Evolutionary conservation across 2,113 vertebrate species (phyloP).

Genomic region (Varanus salvator): DNA sequence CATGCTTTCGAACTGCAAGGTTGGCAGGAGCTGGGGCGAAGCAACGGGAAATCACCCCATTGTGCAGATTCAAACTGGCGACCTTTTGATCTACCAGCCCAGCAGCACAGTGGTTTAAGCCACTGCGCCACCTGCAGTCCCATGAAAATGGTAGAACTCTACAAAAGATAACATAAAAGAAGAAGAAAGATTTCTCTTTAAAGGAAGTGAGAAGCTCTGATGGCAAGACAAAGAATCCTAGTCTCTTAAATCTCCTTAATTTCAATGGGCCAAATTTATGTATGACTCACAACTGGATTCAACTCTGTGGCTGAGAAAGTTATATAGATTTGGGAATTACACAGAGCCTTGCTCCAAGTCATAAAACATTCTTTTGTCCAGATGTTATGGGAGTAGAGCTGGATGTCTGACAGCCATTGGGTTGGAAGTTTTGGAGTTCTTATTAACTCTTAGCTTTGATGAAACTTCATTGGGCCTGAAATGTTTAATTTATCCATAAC

Average conservation of each 20-base stretch:
- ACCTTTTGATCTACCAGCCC: no score
- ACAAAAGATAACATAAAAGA: background rate
- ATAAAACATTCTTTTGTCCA: background rate
- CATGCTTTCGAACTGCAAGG: no score
- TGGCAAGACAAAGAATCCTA: background rate
- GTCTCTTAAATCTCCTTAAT: no score
- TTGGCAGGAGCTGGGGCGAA: no score
- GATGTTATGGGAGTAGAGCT: background rate
- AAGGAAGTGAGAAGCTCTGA: no score
- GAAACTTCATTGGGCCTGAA: background rate
- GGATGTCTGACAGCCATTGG: background rate
- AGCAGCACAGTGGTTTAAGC: no score
- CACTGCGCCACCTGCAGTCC: no score
- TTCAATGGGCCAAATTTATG: no score
- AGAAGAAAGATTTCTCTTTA: background rate
- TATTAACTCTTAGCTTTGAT: background rate
- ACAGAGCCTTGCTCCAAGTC: background rate
- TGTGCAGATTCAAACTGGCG: no score
- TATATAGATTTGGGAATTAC: background rate
- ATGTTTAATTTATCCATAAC: background rate
- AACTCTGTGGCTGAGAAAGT: background rate
- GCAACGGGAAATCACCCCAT: no score
- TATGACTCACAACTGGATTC: no score
- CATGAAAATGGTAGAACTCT: background rate
- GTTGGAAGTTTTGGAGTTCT: background rate